phyloP scores from a whole-genome alignment of 2,888 invertebrate genomes.

The Helobdella robusta region DNA sequence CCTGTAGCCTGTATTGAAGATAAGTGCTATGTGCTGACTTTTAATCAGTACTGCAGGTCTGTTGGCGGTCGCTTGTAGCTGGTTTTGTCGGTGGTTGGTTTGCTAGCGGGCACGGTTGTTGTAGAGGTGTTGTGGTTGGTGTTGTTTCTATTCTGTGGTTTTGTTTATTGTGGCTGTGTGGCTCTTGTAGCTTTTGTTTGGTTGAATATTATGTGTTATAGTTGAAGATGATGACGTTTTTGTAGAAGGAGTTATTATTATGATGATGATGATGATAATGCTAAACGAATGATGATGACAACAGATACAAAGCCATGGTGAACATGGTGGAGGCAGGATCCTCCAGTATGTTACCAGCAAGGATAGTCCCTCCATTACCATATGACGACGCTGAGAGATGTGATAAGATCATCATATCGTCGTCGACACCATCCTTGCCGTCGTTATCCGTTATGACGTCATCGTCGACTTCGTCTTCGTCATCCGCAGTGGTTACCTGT shows the following conservation, averaged over 20 bases:
- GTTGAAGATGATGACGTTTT: background rate
- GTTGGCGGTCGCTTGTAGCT: no score
- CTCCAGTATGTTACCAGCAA: background rate
- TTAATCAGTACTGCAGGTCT: conserved; percentile 93
- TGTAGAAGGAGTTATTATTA: background rate
- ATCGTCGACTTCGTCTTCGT: background rate
- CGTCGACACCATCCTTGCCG: background rate
- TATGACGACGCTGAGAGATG: background rate
- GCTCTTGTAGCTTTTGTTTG: no score
- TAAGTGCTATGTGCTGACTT: conserved; percentile 89
- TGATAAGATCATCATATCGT: background rate
- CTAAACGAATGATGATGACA: background rate
- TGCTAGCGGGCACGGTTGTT: background rate
- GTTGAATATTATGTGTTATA: background rate
- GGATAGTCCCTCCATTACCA: conserved; percentile 11
- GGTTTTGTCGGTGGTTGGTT: no score
- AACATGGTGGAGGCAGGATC: conserved; percentile 14
- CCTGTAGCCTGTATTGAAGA: conserved; percentile 95
- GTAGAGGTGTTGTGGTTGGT: background rate
- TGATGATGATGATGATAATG: conserved; percentile 50
- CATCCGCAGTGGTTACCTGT: background rate
- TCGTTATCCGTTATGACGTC: no score
- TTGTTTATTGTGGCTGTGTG: no score
- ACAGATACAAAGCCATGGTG: conserved; percentile 18
- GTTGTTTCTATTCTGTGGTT: no score